Base-by-base conservation (phyloP, 1,140 invertebrate genomes). In the Drosophila saltans region DNA sequence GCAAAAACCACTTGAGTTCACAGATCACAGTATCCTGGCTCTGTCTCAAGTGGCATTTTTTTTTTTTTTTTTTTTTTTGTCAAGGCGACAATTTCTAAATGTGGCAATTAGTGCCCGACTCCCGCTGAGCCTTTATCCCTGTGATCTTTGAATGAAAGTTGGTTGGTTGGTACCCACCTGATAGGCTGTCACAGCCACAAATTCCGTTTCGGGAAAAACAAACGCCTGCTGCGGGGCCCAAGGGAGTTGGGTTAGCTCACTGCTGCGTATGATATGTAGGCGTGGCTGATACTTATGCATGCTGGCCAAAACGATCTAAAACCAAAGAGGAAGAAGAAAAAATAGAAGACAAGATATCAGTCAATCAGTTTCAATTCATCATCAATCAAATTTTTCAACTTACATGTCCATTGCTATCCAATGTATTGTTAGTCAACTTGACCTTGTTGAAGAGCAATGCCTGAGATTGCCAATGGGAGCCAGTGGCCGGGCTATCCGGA, bases 171-270 rank as follows among this genome's bases (percentile, higher is more conserved):
- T 61, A 89, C 84, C 71, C 78, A 96, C 96, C 95, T 97, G 97
- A 93, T 98, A 98, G 68, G 97, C 97, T 1, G 97, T 98, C n/a
- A 98, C 97, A n/a, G 97, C 97, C 28, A 98, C 96, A 92, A 98
- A 98, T 83, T 96, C 95, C 0, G 97, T 98, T 91, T 97, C 96
- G 0, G 94, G 93, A 92, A 98, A 98, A 10, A 93, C 93, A 86
- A 97, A 96, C 3, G 94, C 94, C 7, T 94, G 93, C 40, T 94
- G 94, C 1, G 95, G 95, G 58, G 95, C 94, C 80, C 94, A 94
- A 11, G 94, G 94, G 2, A 96, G 85, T 41, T 94, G 94, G 1
- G 94, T 93, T 11, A 95, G 93, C 80, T 97, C 95, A 1, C 95
- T 93, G 1, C 95, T 95, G n/a, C 95, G 93, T 7, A 97, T 95